Evolutionary conservation across 92 coral and sea anemone genomes (phyloP), one percentile per base, ranked within the genome.

Genomic region (Isaurus tuberculatus): DNA sequence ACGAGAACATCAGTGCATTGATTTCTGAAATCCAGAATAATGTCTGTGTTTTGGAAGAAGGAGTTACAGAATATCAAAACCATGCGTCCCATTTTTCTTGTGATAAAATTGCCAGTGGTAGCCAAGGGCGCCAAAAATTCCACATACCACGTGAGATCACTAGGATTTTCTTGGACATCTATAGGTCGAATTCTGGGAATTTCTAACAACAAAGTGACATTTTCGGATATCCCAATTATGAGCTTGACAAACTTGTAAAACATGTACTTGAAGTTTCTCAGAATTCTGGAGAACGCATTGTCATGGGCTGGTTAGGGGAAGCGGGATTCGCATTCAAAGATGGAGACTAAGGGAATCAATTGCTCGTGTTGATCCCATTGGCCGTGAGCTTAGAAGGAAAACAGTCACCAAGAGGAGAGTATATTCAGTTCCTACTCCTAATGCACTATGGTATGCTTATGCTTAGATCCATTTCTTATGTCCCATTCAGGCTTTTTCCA

Each of bases 391-490:
- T 51, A 13, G 23, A 51, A 51, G 61, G 61, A 51, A 51, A 51
- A 51, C 61, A 15, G 61, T 51, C 23, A 51, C 61, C 61, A 51
- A 51, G 61, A 51, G 61, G 61, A 51, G 61, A 51, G 61, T 17
- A 44, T 44, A 44, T 44, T 44, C 51, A 4, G 51, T 44, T 44
- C 51, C 51, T 8, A 17, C 61, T 51, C 61, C 61, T 15, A 13
- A 15, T 51, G 22, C 61, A 51, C 23, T 51, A 51, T 51, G 61
- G 61, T 51, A 51, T 15, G 61, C 23, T 2, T 51, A 11, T n/a
- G n/a, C n/a, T 48, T 48, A 11, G 57, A 48, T 48, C 57, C 57
- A 48, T 48, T 48, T 48, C 16, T 48, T 48, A 48, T 48, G 57
- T 48, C 57, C n/a, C n/a, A 48, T 48, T 48, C 57, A 48, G 57